Percentiles rank a stretch among this genome's conserved stretches.
Evolutionary conservation across 2,888 invertebrate genomes (phyloP).

Genomic region (Orchestes rusci): DNA sequence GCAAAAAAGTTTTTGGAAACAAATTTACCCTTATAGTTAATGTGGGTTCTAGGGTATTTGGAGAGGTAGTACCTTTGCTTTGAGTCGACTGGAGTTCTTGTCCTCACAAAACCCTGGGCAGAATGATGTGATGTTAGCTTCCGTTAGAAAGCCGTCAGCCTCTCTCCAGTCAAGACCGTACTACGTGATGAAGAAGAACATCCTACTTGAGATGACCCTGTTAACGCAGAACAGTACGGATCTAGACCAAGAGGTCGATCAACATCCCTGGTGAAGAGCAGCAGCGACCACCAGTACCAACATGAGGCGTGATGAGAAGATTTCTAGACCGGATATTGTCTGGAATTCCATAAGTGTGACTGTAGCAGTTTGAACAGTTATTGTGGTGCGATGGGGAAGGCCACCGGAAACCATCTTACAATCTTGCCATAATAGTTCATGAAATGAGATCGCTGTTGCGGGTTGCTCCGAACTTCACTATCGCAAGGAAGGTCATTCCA

Average conservation of each 20-base stretch:
- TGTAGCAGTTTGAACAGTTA: too few species aligned
- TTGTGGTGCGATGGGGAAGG: too few species aligned
- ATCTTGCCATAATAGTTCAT: too few species aligned
- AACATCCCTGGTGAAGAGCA: constrained; percentile 5
- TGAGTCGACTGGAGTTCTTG: constrained; percentile 3
- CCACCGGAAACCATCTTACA: too few species aligned
- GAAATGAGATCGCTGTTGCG: too few species aligned
- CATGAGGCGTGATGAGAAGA: neutral
- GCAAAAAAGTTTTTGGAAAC: too few species aligned
- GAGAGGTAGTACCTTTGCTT: constrained; percentile 1
- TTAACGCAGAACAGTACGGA: constrained; percentile 9
- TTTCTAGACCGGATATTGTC: neutral
- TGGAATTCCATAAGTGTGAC: too few species aligned
- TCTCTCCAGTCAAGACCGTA: constrained; percentile 1
- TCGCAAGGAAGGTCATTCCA: too few species aligned
- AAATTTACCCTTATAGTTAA: too few species aligned
- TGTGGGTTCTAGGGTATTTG: too few species aligned
- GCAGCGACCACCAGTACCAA: constrained; percentile 4
- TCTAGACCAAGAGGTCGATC: constrained; percentile 10
- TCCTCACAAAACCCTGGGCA: neutral
- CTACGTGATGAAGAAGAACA: constrained; percentile 2
- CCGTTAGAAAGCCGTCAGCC: neutral
- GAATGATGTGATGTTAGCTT: constrained; percentile 1
- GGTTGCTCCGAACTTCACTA: too few species aligned
- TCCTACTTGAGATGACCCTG: constrained; percentile 5